phyloP scores from a whole-genome alignment of 1,140 invertebrate species.

The Drosophila fuyamai region DNA sequence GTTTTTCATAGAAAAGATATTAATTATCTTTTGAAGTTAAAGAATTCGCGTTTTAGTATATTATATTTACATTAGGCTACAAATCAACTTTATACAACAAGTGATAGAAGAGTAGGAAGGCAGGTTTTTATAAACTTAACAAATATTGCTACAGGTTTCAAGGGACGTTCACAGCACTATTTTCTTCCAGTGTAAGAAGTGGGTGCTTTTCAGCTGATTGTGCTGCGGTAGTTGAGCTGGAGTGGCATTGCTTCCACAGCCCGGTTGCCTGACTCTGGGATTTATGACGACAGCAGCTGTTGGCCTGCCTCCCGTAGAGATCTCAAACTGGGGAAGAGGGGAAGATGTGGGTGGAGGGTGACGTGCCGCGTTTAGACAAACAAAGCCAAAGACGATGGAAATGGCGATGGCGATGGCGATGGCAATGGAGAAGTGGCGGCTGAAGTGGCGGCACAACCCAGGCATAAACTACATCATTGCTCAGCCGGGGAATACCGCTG shows the following conservation, averaged over 20 bases:
- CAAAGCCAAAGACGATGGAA: slow-evolving; percentile 38
- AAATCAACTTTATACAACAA: too few relatives aligned
- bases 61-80: too few relatives aligned
- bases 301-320: slow-evolving; percentile 43
- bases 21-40: neutral
- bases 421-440: slow-evolving; percentile 14
- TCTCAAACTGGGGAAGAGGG: slow-evolving; percentile 2
- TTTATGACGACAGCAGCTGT: slow-evolving; percentile 77
- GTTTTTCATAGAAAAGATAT: too few relatives aligned
- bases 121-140: too few relatives aligned
- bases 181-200: neutral
- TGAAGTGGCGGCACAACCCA: slow-evolving; percentile 10
- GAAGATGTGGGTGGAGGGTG: slow-evolving; percentile 1
- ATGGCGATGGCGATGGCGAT: slow-evolving; percentile 8
- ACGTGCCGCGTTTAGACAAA: slow-evolving; percentile 59
- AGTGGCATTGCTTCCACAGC: slow-evolving; percentile 27
- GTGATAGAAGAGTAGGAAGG: too few relatives aligned
- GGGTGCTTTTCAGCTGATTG: slow-evolving; percentile 57
- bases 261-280: slow-evolving; percentile 47
- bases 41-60: neutral
- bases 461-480: slow-evolving; percentile 2
- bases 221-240: slow-evolving; percentile 35
- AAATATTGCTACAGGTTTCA: too few relatives aligned
- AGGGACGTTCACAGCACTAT: neutral
- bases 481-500: slow-evolving; percentile 33